phyloP scores from a whole-genome alignment of 2,888 invertebrate genomes.

The Diplolepis rosae region DNA sequence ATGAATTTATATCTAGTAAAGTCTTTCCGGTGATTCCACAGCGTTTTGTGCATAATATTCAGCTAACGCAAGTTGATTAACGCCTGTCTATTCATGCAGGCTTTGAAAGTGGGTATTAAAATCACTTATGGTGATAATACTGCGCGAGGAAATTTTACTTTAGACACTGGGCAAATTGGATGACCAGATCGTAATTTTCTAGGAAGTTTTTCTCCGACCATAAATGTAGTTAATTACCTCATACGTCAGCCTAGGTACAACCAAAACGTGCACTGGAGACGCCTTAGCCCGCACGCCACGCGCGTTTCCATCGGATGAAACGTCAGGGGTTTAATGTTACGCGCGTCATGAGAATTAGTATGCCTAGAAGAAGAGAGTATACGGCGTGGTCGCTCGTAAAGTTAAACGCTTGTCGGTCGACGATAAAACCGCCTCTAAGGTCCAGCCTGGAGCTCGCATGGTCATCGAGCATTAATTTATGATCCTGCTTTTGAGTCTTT shows the following conservation, averaged over 20 bases:
- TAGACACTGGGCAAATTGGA: constrained; percentile 15
- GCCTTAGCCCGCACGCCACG: constrained; percentile 44
- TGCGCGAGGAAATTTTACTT: background rate
- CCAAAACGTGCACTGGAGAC: constrained; percentile 10
- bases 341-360: constrained; percentile 67
- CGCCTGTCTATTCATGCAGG: background rate
- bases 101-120: constrained; percentile 9
- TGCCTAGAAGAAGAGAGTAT: constrained; percentile 53
- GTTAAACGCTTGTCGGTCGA: constrained; percentile 70
- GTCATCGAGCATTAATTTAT: constrained; percentile 69
- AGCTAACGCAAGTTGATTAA: constrained; percentile 23
- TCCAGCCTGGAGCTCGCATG: constrained; percentile 58
- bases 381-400: constrained; percentile 68
- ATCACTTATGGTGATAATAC: background rate
- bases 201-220: background rate
- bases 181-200: constrained; percentile 11
- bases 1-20: constrained; percentile 33
- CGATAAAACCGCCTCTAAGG: constrained; percentile 67
- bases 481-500: constrained; percentile 61
- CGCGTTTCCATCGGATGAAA: constrained; percentile 61
- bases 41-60: too few species aligned
- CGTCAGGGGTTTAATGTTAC: constrained; percentile 65
- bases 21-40: constrained; percentile 38
- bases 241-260: constrained; percentile 34
- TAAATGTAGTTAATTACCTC: constrained; percentile 39